Base-by-base conservation (phyloP, 2,888 invertebrate species). In the Aphidius colemani region DNA sequence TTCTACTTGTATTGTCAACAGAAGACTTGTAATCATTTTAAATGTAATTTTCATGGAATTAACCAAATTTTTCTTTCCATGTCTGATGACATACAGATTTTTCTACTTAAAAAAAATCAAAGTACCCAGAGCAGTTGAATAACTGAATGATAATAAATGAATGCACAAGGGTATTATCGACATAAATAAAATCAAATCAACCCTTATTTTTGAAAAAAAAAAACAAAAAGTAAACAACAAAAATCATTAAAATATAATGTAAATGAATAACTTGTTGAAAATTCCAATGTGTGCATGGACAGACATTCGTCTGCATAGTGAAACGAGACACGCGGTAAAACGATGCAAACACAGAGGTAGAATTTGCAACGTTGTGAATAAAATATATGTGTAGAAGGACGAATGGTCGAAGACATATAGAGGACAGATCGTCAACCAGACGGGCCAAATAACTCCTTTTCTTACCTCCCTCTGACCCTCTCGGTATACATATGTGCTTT, bases 401-500 rank as follows among this genome's bases (percentile, higher is more conserved):
- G 56, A 61, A 63, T 66, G 67, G 66, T 65, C 66, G 67, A 61
- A 65, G 66, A 68, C 66, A 67, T 58, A 69, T 64, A 64, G 65
- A 51, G 56, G 64, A 71, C 72, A 67, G 69, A 70, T 71, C 72
- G 71, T 73, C 72, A 69, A 70, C 70, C 69, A 63, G 71, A 70
- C 72, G 71, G 69, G 67, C 72, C 71, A 70, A 73, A 73, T 73
- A 73, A 72, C 73, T 71, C 70, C 69, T 69, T 69, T 69, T 63
- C 53, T 55, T 64, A 66, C 66, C 59, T 11, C 7, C 55, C 44
- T 49, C 30, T 45, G 41, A 30, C 7, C 55, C 44, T 49, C 30
- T 45, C 46, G 43, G 13, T 49, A n/a, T 40, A 9, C 59, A 39
- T 48, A 11, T 13, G 6, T 49, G 13, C 10, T 13, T 39, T 9